Conservation (phyloP, 2,113 vertebrate genomes). For the Colistium nudipinnis region DNA sequence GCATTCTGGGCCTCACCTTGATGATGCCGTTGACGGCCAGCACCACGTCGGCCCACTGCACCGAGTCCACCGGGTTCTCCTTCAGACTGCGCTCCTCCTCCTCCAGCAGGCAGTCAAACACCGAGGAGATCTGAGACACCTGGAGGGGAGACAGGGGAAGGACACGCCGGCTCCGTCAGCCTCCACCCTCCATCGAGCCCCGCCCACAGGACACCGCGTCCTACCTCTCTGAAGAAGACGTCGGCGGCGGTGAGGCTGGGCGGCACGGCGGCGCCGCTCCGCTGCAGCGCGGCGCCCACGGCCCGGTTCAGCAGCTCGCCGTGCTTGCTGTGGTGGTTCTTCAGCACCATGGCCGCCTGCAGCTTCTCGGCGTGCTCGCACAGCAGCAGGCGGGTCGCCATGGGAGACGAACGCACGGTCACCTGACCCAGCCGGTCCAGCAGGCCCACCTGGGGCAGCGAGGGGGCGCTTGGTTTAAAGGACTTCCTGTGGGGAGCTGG, state of each 20-base stretch:
- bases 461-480: no score
- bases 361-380: constrained; percentile 95
- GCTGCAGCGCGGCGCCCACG: constrained; percentile 83
- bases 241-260: constrained; percentile 91
- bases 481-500: neutral
- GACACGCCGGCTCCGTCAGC: neutral
- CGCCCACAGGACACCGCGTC: neutral
- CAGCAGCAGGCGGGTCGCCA: constrained; percentile 90
- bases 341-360: constrained; percentile 89
- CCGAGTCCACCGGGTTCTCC: constrained; percentile 80
- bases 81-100: constrained; percentile 90
- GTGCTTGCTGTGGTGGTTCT: constrained; percentile 90
- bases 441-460: constrained; percentile 91
- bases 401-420: constrained; percentile 78
- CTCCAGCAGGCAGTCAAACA: constrained; percentile 93
- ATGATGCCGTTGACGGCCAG: constrained; percentile 88
- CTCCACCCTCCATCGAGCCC: neutral
- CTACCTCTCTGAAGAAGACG: constrained; percentile 95
- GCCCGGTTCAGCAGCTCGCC: constrained; percentile 88
- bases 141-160: constrained; percentile 37
- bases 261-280: constrained; percentile 78
- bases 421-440: constrained; percentile 85
- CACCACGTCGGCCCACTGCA: constrained; percentile 90
- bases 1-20: constrained; percentile 80
- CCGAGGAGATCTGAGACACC: constrained; percentile 92